Evolutionary conservation across 2,113 vertebrate species (phyloP).

Genomic region (Turnix velox): DNA sequence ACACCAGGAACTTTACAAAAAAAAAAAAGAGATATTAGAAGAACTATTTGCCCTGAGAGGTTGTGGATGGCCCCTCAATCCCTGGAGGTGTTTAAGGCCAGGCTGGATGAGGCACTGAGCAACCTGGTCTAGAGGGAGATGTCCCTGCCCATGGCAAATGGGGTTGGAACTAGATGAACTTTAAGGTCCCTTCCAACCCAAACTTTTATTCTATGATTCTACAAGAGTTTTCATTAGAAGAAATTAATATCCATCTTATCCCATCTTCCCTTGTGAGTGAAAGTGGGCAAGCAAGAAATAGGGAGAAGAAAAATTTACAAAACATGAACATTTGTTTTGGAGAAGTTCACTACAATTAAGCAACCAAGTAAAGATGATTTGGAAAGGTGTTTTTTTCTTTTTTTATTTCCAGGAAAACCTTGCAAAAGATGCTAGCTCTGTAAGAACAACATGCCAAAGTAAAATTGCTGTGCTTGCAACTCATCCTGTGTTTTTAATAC

Average conservation of each 20-base stretch:
- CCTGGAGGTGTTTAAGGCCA: no score
- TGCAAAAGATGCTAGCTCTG: conserved; percentile 32
- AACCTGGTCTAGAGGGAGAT: no score
- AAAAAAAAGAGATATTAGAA: neutral
- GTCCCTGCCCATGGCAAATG: no score
- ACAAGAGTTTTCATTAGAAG: neutral
- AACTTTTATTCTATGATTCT: no score
- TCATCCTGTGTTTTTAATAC: neutral
- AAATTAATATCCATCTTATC: neutral
- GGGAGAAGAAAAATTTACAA: neutral
- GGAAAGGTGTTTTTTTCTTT: conserved; percentile 50
- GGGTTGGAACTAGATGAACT: no score
- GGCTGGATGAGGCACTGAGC: no score
- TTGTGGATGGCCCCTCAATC: no score
- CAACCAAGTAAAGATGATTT: conserved; percentile 27
- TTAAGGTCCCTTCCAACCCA: no score
- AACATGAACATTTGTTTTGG: conserved; percentile 19
- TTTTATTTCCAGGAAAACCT: conserved; percentile 55
- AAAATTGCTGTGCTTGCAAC: conserved; percentile 52
- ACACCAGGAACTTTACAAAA: neutral
- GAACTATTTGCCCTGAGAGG: no score
- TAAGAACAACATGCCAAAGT: conserved; percentile 41
- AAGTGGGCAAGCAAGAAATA: neutral
- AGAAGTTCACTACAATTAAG: conserved; percentile 7
- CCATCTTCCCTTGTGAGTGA: neutral